Base-by-base conservation (phyloP, 2,797 vertebrate genomes). In the Gymnodraco acuticeps region DNA sequence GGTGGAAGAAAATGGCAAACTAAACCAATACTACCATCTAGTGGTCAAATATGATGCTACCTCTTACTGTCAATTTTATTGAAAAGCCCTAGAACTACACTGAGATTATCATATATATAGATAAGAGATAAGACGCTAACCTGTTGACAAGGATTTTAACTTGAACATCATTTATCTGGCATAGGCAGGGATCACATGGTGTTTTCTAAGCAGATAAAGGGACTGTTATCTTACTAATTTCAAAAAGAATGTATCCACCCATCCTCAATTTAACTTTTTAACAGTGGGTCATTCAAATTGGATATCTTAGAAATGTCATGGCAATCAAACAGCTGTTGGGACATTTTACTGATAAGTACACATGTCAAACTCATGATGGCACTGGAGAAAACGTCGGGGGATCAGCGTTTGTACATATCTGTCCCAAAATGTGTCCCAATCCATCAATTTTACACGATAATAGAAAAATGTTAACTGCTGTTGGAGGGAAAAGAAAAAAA, bases 11-110 rank as follows among this genome's bases (percentile, higher is more conserved):
- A 20, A 41, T 1, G 5, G 19, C 59, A 87, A 71, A 75, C 56
- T 88, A 70, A 64, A 74, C 19, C 74, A 84, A 90, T 75, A 70
- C 82, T 79, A 80, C 81, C 91, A 90, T 88, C 94, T 92, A 85
- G 89, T 91, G 93, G 71, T 65, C 1, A 27, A 17, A 20, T 8
- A 15, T 23, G 41, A 42, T 12, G 19, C 15, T 41, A 14, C 67
- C 5, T 51, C 23, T 33, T n/a, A 38, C 8, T 64, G 23, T 75
- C 23, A 52, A 55, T 50, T 12, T 13, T 4, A 27, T 75, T 75
- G n/a, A 27, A 70, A 56, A 72, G 5, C 9, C 50, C 62, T 61
- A 10, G 20, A 54, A 45, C 45, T 43, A 27, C n/a, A 17, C 16
- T 54, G 31, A 45, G 6, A 51, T 77, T 52, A 42, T 64, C 19